Evolutionary conservation across 2,888 invertebrate species (phyloP).

Genomic region (Caenorhabditis auriculariae): DNA sequence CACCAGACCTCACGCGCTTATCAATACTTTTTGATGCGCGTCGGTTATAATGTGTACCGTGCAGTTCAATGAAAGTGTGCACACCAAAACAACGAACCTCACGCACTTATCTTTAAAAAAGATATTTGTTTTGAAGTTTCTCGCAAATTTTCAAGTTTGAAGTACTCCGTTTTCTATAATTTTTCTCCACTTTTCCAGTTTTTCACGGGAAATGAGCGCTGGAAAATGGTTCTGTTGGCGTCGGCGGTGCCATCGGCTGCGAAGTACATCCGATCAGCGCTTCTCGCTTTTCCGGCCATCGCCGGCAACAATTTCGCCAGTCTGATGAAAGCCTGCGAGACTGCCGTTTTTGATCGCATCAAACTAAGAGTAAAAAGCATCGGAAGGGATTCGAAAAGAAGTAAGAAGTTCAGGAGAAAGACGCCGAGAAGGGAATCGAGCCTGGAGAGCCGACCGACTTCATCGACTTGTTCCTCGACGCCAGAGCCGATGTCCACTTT

Average conservation of each 20-base stretch:
- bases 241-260: background rate
- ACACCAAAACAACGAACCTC: no score
- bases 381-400: conserved; percentile 10
- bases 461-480: conserved; percentile 55
- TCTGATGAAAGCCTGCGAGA: background rate
- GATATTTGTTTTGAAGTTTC: no score
- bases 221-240: no score
- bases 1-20: no score
- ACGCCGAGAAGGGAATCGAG: conserved; percentile 19
- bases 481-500: conserved; percentile 24
- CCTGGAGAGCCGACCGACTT: conserved; percentile 44
- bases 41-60: no score
- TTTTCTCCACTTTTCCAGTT: no score
- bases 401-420: conserved; percentile 17
- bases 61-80: no score
- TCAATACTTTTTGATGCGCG: no score
- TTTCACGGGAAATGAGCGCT: no score
- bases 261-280: background rate
- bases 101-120: no score
- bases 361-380: conserved; percentile 2
- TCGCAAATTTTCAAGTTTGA: no score
- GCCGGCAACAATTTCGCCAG: background rate
- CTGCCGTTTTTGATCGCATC: background rate
- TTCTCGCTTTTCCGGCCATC: background rate
- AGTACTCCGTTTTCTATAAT: no score